These are phyloP conservation scores for Resseliella maxima DNA, from an alignment of 2,888 invertebrate genomes.

Conservation along the genomic window DNA sequence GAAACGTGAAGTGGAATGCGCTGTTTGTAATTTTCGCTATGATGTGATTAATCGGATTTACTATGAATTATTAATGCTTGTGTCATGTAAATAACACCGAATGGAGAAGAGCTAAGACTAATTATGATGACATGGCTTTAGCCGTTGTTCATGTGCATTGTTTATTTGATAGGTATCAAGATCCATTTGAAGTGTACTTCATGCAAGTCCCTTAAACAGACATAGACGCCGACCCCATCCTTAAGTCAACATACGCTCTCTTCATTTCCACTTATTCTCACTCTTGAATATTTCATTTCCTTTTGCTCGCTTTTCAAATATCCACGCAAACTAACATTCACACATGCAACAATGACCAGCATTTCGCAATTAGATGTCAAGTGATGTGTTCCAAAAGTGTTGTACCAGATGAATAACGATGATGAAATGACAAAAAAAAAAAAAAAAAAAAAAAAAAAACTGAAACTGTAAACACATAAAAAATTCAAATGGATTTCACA, in stretches of 20 bases:
- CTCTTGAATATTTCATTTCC: too few species aligned
- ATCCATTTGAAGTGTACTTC: background rate
- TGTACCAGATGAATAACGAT: too few species aligned
- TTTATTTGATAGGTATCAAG: conserved; percentile 13
- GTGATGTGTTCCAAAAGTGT: too few species aligned
- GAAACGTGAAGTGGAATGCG: background rate
- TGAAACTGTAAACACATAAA: too few species aligned
- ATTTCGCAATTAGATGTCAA: background rate
- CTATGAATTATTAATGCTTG: conserved; percentile 38
- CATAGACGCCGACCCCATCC: background rate
- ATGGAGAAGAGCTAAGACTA: background rate
- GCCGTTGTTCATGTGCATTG: background rate
- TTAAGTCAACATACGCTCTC: background rate
- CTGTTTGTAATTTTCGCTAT: conserved; percentile 23
- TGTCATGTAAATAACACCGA: conserved; percentile 24
- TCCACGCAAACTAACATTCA: background rate
- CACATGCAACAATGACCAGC: background rate
- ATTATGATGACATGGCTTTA: conserved; percentile 28
- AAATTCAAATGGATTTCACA: too few species aligned
- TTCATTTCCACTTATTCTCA: background rate
- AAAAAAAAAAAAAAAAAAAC: too few species aligned
- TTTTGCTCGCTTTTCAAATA: background rate
- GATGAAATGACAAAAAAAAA: too few species aligned
- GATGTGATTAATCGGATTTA: background rate
- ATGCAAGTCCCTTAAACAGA: background rate